Conservation (phyloP, 2,797 vertebrate genomes). For the Anguilla pacifica region DNA sequence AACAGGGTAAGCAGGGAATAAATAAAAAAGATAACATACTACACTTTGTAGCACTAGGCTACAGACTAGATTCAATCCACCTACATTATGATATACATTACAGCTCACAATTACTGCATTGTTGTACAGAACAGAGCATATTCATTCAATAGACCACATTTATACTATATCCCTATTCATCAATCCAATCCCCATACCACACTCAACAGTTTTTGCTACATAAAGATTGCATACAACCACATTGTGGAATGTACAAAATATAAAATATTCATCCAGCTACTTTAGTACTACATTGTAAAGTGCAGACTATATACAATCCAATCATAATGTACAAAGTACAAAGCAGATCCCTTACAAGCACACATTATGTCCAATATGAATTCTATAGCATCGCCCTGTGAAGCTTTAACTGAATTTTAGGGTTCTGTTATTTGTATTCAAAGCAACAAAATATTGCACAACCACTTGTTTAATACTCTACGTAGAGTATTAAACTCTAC, state of each 20-base stretch:
- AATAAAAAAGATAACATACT: neutral
- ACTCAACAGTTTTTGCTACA: neutral
- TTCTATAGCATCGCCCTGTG: neutral
- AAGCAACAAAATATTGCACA: too few relatives aligned
- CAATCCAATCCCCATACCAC: neutral
- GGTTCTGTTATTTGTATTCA: too few relatives aligned
- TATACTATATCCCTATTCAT: neutral
- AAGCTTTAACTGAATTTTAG: too few relatives aligned
- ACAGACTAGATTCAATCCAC: neutral
- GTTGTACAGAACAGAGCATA: too few relatives aligned
- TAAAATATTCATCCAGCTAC: too few relatives aligned
- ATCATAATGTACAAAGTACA: neutral
- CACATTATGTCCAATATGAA: neutral
- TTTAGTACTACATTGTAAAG: neutral
- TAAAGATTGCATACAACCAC: neutral
- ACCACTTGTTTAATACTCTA: too few relatives aligned
- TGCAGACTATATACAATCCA: neutral
- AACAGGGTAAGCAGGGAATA: slow-evolving; percentile 77
- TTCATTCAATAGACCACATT: neutral
- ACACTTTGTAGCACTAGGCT: neutral
- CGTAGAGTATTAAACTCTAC: too few relatives aligned
- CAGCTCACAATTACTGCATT: neutral
- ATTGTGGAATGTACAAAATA: neutral
- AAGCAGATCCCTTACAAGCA: neutral
- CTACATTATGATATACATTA: neutral